phyloP scores from a whole-genome alignment of 2,113 vertebrate genomes.

The Leiothrix lutea region DNA sequence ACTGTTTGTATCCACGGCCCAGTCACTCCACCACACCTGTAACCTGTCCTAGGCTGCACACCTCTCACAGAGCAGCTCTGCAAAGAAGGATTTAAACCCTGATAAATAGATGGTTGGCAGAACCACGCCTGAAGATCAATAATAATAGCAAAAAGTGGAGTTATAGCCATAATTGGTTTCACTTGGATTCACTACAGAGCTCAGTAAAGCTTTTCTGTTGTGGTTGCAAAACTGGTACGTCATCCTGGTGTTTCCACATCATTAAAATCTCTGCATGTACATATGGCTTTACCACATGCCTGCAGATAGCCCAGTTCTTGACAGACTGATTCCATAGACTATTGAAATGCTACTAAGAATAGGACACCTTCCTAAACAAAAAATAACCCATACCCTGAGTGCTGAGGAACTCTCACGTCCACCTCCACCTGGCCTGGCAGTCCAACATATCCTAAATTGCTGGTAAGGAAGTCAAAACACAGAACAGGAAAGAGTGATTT shows the following conservation, averaged over 20 bases:
- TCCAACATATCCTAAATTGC: not conserved
- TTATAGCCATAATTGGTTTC: not conserved
- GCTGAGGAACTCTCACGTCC: not conserved
- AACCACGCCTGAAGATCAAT: not conserved
- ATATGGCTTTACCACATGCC: not conserved
- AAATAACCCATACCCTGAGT: not conserved
- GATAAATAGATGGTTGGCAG: not conserved
- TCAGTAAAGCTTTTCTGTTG: not conserved
- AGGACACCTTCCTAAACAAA: not conserved
- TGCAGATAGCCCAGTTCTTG: not conserved
- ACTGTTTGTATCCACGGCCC: fast-evolving
- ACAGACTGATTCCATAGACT: not conserved
- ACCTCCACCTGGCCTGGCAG: not conserved
- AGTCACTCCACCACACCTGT: not conserved
- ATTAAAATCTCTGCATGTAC: conserved; percentile 28
- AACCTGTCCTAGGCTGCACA: not conserved
- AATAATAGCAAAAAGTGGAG: not conserved
- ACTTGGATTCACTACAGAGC: not conserved
- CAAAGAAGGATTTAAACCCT: not conserved
- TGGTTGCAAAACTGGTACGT: not conserved
- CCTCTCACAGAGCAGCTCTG: not conserved
- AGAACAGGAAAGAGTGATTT: not conserved
- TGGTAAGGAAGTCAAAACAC: not conserved
- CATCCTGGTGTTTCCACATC: not conserved
- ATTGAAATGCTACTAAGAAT: not conserved